Conservation (phyloP, 2,113 vertebrate species). For the Cynocephalus volans region DNA sequence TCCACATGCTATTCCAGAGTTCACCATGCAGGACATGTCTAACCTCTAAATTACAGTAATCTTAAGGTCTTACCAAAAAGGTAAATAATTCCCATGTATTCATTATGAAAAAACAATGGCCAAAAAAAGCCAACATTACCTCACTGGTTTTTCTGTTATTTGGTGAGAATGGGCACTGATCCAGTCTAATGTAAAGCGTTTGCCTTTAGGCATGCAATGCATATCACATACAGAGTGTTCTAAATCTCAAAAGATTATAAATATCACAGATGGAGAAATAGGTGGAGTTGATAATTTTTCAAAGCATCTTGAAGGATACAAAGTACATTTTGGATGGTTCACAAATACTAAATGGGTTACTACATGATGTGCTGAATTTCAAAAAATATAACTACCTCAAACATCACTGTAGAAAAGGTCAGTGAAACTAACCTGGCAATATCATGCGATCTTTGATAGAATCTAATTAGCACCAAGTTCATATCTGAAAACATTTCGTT, state of each 20-base stretch:
- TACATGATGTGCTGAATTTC: not conserved
- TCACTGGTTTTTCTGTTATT: not conserved
- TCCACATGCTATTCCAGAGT: conserved; percentile 67
- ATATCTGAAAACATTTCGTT: conserved; percentile 60
- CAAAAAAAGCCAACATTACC: conserved; percentile 1
- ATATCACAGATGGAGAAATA: not conserved
- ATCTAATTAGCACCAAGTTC: conserved; percentile 53
- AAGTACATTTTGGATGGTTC: not conserved
- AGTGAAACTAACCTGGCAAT: not conserved
- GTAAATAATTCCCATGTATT: conserved; percentile 74
- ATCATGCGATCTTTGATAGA: not conserved
- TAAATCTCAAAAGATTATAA: not conserved
- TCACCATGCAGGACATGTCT: conserved; percentile 55
- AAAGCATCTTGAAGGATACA: not conserved
- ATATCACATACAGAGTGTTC: not conserved
- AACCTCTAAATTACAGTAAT: conserved; percentile 62
- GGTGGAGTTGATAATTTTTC: not conserved
- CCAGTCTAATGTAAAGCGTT: not conserved
- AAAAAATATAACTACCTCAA: not conserved
- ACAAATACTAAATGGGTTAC: not conserved
- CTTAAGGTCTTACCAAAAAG: conserved; percentile 50
- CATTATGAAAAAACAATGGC: conserved; percentile 56
- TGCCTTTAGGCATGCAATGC: conserved; percentile 2
- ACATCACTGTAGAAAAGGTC: not conserved
- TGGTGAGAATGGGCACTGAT: conserved; percentile 38